Conservation (phyloP, 2,888 invertebrate species). For the Rambutsinella grinnellia region DNA sequence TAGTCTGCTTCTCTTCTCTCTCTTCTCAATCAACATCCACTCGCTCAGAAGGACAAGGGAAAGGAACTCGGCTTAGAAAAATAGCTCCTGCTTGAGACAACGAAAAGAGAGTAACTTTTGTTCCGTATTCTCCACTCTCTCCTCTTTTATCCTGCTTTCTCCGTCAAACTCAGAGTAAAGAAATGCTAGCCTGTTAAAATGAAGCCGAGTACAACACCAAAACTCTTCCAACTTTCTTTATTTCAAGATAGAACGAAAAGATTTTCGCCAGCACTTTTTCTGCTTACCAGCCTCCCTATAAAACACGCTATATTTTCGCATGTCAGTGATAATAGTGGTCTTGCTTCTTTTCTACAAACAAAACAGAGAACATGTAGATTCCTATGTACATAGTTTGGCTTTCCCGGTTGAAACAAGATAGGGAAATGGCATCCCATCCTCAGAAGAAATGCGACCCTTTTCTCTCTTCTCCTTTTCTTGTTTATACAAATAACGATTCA, state of each 20-base stretch:
- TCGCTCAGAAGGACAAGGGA: background rate
- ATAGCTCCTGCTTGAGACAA: background rate
- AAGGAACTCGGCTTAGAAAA: constrained; percentile 8
- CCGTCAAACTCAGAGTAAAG: background rate
- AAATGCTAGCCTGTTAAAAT: constrained; percentile 18
- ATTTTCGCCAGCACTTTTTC: constrained; percentile 1
- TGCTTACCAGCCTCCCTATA: background rate
- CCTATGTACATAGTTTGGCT: background rate
- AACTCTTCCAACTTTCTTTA: too few species aligned
- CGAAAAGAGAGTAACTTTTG: constrained; percentile 13
- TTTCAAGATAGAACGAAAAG: background rate
- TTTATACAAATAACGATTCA: too few species aligned
- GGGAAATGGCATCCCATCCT: too few species aligned
- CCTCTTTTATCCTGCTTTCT: constrained; percentile 2
- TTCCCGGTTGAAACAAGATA: too few species aligned
- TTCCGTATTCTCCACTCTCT: constrained; percentile 3
- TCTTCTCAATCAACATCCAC: constrained; percentile 15
- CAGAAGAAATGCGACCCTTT: too few species aligned
- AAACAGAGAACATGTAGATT: background rate
- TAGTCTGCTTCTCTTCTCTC: background rate
- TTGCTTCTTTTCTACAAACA: background rate
- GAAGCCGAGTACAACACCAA: constrained; percentile 21
- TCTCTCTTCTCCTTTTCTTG: too few species aligned
- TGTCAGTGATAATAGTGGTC: background rate
- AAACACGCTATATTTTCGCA: too few species aligned